Base-by-base conservation (phyloP, 2,888 invertebrate species). In the Octonoba sinensis region DNA sequence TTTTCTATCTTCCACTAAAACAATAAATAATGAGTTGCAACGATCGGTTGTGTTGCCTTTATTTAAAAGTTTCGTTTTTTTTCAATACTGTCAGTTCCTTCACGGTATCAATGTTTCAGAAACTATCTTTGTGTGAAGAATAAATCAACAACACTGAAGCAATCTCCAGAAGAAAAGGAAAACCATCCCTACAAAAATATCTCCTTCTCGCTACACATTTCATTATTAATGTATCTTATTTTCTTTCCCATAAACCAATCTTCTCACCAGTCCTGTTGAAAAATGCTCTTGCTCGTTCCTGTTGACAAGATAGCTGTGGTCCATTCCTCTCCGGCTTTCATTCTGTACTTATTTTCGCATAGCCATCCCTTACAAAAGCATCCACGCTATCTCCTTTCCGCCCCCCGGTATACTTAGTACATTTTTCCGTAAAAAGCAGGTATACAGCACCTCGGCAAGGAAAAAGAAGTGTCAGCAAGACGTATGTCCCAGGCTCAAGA, bases 391-490 rank as follows among this genome's bases (percentile, higher is more conserved):
- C 22, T 49, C 24, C 20, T 16, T n/a, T n/a, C 54, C n/a, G 16
- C 20, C 20, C 56, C 22, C 66, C 49, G 36, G 24, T 59, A 18
- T 22, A 59, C 12, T 20, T 36, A 72, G 62, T 62, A 20, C 51
- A 62, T 64, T 65, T 47, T 51, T 65, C 54, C 18, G 16, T 18
- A n/a, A 62, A 64, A 65, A 46, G 56, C 36, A 46, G 20, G 20
- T 46, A 57, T 70, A 18, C 56, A 46, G 20, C 44, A 11, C 16
- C 18, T 36, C n/a, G 54, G 16, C 22, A 56, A 36, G 51, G 72
- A 62, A 72, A 56, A 24, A 44, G 22, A 74, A 57, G 70, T 77
- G 76, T 77, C 76, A 77, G 76, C 76, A 77, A 77, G 76, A 77
- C 76, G 69, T 70, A 77, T 77, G 76, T 64, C 70, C 44, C 47